Conservation (phyloP, 2,113 vertebrate species). For the Arenaria interpres region DNA sequence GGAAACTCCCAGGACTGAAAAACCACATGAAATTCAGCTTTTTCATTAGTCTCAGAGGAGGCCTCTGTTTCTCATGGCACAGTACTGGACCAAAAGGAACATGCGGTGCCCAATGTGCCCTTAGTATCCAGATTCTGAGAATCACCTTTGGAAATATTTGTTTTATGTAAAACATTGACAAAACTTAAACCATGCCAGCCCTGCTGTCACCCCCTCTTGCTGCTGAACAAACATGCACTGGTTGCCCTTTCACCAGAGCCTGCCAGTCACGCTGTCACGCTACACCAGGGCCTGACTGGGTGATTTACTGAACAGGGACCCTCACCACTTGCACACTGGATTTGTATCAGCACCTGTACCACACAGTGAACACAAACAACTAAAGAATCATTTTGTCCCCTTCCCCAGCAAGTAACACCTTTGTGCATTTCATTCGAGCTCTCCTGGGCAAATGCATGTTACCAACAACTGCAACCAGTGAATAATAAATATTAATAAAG, state of each 20-base stretch:
- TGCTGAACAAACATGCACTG: neutral
- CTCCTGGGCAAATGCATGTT: neutral
- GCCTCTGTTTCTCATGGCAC: neutral
- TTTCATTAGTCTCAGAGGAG: neutral
- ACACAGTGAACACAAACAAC: neutral
- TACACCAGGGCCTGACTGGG: rapidly evolving
- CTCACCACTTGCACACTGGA: rapidly evolving
- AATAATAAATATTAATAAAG: conserved; percentile 57
- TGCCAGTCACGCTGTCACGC: neutral
- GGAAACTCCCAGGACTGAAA: neutral
- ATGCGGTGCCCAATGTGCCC: rapidly evolving
- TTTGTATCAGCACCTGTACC: neutral
- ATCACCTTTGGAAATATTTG: neutral
- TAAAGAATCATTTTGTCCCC: rapidly evolving
- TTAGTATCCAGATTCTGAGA: neutral
- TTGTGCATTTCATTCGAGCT: neutral
- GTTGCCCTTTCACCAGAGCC: neutral
- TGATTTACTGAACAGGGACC: neutral
- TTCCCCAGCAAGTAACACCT: neutral
- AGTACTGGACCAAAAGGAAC: neutral
- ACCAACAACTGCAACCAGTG: neutral
- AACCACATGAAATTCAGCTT: neutral
- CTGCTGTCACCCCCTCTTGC: rapidly evolving
- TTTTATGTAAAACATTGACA: conserved; percentile 5
- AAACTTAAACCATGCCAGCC: neutral